A percentile compares a stretch with the other conserved stretches of the same genome.
Evolutionary conservation across 2,888 invertebrate genomes (phyloP).

Genomic region (Sarcophaga rosellei): DNA sequence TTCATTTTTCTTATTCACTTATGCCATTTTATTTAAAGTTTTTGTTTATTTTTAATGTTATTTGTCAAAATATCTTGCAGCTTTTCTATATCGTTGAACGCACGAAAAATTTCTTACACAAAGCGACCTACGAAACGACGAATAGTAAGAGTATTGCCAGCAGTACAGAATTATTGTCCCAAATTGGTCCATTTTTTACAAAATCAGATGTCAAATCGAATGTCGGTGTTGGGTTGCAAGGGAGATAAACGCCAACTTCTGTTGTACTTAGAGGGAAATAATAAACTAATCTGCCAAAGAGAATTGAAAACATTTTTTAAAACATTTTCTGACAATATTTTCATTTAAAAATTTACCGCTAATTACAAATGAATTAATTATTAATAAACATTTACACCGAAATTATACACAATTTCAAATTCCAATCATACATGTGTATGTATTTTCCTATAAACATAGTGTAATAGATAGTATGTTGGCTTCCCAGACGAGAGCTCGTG

Average conservation of each 20-base stretch:
- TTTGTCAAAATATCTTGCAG: slow-evolving; percentile 8
- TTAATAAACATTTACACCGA: too few relatives aligned
- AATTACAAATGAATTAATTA: too few relatives aligned
- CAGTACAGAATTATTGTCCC: background rate
- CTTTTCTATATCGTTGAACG: slow-evolving; percentile 27
- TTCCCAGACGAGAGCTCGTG: too few relatives aligned
- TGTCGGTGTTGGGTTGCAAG: background rate
- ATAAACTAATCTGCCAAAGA: background rate
- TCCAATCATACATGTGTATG: too few relatives aligned
- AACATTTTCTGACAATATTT: background rate
- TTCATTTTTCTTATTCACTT: background rate
- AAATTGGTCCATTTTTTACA: slow-evolving; percentile 4
- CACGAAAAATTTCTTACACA: slow-evolving; percentile 51
- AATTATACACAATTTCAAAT: too few relatives aligned
- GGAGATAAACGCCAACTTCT: background rate
- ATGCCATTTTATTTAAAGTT: slow-evolving; percentile 16
- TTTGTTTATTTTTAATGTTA: background rate
- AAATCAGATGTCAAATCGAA: background rate
- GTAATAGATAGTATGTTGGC: too few relatives aligned
- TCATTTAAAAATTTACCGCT: too few relatives aligned
- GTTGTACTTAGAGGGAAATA: background rate
- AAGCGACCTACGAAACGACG: slow-evolving; percentile 56
- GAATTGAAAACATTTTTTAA: background rate
- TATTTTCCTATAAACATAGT: too few relatives aligned
- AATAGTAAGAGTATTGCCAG: slow-evolving; percentile 33